Evolutionary conservation across 2,113 vertebrate species (phyloP).

Genomic region (Pelodiscus sinensis): DNA sequence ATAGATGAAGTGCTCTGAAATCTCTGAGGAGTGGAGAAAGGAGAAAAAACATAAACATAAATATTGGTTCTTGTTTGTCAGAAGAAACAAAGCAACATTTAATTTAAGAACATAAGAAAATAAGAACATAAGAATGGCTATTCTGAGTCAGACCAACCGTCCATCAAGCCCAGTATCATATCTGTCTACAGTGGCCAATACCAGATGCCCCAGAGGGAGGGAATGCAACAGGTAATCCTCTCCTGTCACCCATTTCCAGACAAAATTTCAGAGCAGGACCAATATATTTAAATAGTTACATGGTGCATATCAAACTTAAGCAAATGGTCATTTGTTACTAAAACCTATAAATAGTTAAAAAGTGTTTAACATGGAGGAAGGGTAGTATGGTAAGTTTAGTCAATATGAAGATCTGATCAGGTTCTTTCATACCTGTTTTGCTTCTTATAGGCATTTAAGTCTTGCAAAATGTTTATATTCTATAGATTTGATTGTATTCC

Average conservation of each 20-base stretch:
- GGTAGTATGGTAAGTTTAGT: not conserved
- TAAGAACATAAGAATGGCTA: no score
- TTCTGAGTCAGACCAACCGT: no score
- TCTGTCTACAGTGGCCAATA: no score
- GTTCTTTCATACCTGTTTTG: not conserved
- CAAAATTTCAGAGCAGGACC: not conserved
- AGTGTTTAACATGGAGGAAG: not conserved
- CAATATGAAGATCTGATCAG: not conserved
- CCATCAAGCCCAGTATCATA: no score
- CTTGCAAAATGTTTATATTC: not conserved
- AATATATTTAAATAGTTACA: not conserved
- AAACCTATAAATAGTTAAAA: not conserved
- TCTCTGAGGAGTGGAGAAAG: conserved; percentile 36
- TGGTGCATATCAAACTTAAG: not conserved
- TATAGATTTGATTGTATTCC: not conserved
- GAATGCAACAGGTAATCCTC: no score
- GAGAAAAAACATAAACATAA: conserved; percentile 22
- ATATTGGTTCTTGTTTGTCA: not conserved
- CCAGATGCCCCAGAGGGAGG: no score
- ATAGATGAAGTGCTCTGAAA: conserved; percentile 52
- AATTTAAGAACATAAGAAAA: not conserved
- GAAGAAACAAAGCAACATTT: not conserved
- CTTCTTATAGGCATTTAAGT: not conserved
- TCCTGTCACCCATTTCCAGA: no score
- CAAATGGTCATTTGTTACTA: not conserved